Percentiles rank a stretch among this genome's conserved stretches.
Conservation (phyloP, 2,797 vertebrate genomes). For the Miichthys miiuy region DNA sequence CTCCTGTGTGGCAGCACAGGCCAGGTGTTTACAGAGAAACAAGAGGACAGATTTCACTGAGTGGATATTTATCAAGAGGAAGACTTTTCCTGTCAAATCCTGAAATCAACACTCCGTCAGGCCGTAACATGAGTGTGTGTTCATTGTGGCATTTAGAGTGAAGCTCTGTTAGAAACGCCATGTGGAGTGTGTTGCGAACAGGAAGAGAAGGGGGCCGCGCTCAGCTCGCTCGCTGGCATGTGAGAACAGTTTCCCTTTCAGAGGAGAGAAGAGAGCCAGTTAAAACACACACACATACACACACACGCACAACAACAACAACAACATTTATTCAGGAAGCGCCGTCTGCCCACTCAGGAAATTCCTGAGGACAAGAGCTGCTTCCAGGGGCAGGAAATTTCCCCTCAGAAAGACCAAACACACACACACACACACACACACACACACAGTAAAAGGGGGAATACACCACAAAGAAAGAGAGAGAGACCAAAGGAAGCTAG, state of each 20-base stretch:
- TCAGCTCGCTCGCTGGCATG: conserved; percentile 77
- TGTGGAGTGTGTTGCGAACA: conserved; percentile 77
- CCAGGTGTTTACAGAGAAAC: neutral
- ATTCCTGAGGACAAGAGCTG: conserved; percentile 97
- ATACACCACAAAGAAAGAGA: conserved; percentile 55
- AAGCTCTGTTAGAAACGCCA: conserved; percentile 50
- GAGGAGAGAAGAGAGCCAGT: conserved; percentile 74
- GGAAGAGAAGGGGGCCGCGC: conserved; percentile 76
- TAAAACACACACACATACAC: conserved; percentile 42
- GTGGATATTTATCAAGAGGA: conserved; percentile 18
- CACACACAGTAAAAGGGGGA: conserved; percentile 48
- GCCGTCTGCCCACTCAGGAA: conserved; percentile 98
- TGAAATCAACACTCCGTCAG: conserved; percentile 17
- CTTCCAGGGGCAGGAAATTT: conserved; percentile 99
- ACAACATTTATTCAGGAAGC: conserved; percentile 97
- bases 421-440: conserved; percentile 43
- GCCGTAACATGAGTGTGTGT: conserved; percentile 18
- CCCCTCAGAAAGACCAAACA: conserved; percentile 87
- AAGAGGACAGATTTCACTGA: neutral
- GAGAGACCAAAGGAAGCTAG: conserved; percentile 36
- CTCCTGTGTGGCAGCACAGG: conserved; percentile 23
- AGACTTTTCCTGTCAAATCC: conserved; percentile 15
- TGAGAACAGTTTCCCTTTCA: conserved; percentile 95
- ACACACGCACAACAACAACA: conserved; percentile 69
- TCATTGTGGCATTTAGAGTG: conserved; percentile 26